These are phyloP conservation scores for Chymomyza procnemis DNA, from an alignment of 2,888 invertebrate genomes.

Conservation along the genomic window DNA sequence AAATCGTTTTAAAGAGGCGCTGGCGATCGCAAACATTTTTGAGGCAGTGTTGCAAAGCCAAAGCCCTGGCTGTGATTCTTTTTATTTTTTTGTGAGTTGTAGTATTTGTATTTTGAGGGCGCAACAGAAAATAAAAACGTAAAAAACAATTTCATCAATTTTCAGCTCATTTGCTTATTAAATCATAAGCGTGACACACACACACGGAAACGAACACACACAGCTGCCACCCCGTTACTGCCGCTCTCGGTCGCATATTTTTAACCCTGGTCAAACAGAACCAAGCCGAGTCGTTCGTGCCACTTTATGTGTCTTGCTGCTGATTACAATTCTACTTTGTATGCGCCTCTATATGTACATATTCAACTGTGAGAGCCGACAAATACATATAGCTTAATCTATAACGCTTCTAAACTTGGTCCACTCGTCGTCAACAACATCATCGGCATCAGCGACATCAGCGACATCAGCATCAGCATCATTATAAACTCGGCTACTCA, in stretches of 20 bases:
- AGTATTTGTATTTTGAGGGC: not conserved
- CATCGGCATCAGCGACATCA: not conserved
- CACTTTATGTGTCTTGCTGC: conserved; percentile 40
- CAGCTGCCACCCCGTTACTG: conserved; percentile 39
- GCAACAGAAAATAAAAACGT: not conserved
- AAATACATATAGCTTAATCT: not conserved
- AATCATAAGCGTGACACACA: conserved; percentile 69
- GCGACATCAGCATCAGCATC: not conserved
- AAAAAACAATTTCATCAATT: conserved; percentile 64
- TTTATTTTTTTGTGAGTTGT: no score
- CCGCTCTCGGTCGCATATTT: conserved; percentile 56
- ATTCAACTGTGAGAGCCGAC: not conserved
- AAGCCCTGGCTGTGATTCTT: conserved; percentile 1
- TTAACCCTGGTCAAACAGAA: conserved; percentile 58
- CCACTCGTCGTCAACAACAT: conserved; percentile 37
- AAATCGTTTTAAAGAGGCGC: not conserved
- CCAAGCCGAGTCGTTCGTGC: not conserved
- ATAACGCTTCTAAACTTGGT: conserved; percentile 65
- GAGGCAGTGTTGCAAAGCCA: not conserved
- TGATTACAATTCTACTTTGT: conserved; percentile 14
- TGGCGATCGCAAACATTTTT: not conserved
- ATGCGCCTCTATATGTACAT: conserved; percentile 15
- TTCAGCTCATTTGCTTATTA: conserved; percentile 76
- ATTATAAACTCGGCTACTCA: not conserved
- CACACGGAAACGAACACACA: conserved; percentile 4